Evolutionary conservation across 1,140 invertebrate species (phyloP), one percentile per base, ranked within the genome.

Genomic region (Aphidius gifuensis): DNA sequence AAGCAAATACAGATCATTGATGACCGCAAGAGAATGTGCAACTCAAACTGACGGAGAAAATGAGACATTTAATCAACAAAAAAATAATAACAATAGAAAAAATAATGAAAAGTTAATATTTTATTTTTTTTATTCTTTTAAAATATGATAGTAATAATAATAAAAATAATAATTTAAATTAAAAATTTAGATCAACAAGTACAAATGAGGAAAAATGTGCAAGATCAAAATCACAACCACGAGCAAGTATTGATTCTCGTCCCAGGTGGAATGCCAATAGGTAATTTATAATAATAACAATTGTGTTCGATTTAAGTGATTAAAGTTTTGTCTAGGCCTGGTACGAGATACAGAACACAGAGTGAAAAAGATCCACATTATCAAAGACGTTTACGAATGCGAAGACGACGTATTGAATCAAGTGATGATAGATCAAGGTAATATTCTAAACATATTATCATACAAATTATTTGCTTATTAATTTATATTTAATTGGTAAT

Each of bases 311-410:
- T 62, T 57, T 55, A 68, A 71, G 68, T 74, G 57, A 74, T 65
- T 58, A 62, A 66, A 71, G 57, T 58, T 64, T 38, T 67, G 54
- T 47, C 68, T 68, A 83, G 86, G 67, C 88, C 88, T 56, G 86
- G 84, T 43, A 89, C 85, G 9, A 85, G 88, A 65, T 91, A 90
- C 70, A 82, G 89, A 65, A 90, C 90, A 64, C 88, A 90, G 77
- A 90, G 88, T 67, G 89, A 90, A 72, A 89, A 90, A 71, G 88
- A 90, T 78, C 87, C 87, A 21, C 84, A 88, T 72, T 90, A 90
- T 72, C 83, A 84, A 49, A 85, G 86, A 75, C 83, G 87, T 66
- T 69, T 88, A 67, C 86, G 87, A 77, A 70, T 87, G 57, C 78
- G 86, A 45, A 70, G 69, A 50, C 70, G 70, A 48, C 72, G 67